Percentiles rank a stretch among this genome's conserved stretches.
These are phyloP conservation scores for Tridacna gigas DNA, from an alignment of 2,888 invertebrate species.

Conservation along the genomic window DNA sequence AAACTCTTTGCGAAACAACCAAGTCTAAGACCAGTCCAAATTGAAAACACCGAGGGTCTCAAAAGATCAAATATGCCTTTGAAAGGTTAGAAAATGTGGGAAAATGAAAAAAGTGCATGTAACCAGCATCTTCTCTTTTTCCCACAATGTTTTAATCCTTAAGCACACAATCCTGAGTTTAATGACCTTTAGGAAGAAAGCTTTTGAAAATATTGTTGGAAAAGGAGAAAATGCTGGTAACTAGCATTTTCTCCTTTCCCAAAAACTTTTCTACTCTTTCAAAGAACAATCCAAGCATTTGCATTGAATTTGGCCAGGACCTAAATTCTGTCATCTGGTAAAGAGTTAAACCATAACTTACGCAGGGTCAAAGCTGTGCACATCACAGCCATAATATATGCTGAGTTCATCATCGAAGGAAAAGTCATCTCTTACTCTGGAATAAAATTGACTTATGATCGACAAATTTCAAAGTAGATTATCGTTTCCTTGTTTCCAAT, in stretches of 20 bases:
- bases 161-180: no score
- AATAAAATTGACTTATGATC: background rate
- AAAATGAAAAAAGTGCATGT: background rate
- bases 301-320: no score
- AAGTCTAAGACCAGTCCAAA: no score
- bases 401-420: conserved; percentile 54
- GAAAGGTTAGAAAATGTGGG: background rate
- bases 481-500: no score
- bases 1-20: background rate
- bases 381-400: conserved; percentile 41
- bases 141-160: background rate
- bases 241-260: background rate
- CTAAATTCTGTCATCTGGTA: no score
- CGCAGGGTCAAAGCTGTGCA: conserved; percentile 62
- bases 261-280: background rate
- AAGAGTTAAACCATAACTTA: conserved; percentile 30
- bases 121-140: background rate
- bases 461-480: no score
- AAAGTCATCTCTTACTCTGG: conserved; percentile 51
- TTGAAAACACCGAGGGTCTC: background rate
- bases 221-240: background rate
- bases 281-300: background rate
- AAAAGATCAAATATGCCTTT: background rate
- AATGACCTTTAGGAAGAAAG: no score
- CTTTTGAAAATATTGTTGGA: background rate